phyloP scores from a whole-genome alignment of 1,140 invertebrate genomes.

The Drosophila kanapiae region DNA sequence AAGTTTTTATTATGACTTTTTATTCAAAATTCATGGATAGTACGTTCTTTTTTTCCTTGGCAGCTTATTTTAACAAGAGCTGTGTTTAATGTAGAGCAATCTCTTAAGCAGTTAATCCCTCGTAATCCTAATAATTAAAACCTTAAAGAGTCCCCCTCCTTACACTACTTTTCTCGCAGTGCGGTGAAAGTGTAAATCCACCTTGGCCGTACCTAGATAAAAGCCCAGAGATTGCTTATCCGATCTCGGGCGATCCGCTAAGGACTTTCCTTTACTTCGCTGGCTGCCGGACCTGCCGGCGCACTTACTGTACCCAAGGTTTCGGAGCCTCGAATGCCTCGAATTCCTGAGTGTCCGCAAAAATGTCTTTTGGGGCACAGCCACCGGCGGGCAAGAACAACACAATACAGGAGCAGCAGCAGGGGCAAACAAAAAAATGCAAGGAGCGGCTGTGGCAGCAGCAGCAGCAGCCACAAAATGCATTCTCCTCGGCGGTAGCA shows the following conservation, averaged over 20 bases:
- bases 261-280: constrained; percentile 25
- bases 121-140: no score
- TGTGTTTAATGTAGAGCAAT: no score
- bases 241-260: constrained; percentile 27
- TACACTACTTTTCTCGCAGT: constrained; percentile 13
- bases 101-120: no score
- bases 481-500: constrained; percentile 69
- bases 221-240: constrained; percentile 6
- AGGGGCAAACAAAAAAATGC: constrained; percentile 49
- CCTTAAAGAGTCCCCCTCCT: neutral
- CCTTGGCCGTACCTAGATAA: constrained; percentile 21
- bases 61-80: no score
- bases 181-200: constrained; percentile 40
- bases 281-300: neutral
- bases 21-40: no score
- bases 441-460: constrained; percentile 50
- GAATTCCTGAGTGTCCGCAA: constrained; percentile 49
- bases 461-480: constrained; percentile 62
- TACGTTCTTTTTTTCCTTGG: no score
- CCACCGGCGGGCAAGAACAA: constrained; percentile 30
- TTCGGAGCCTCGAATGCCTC: constrained; percentile 51
- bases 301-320: constrained; percentile 65
- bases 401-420: constrained; percentile 35
- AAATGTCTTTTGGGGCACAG: constrained; percentile 59
- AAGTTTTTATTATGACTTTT: no score